Conservation (phyloP, 1,140 invertebrate genomes). For the Thaumatotibia leucotreta region DNA sequence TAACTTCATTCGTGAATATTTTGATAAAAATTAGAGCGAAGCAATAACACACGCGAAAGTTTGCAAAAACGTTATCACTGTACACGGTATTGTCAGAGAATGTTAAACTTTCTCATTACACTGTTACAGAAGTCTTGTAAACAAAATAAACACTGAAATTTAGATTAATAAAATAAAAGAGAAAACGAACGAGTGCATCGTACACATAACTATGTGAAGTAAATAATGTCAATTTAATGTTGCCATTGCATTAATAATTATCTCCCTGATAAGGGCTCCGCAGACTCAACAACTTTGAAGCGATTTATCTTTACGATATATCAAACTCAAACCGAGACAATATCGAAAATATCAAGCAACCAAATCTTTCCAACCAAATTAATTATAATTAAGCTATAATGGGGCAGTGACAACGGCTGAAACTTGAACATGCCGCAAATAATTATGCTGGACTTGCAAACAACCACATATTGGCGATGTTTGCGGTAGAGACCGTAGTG, state of each 20-base stretch:
- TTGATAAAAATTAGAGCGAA: background rate
- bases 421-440: no score
- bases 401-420: no score
- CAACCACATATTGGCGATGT: no score
- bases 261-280: background rate
- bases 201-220: background rate
- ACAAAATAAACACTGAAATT: background rate
- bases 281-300: no score
- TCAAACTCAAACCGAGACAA: no score
- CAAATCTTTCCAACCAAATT: no score
- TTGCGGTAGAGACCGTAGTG: no score
- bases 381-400: no score
- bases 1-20: background rate
- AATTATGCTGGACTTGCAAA: no score
- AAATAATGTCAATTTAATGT: background rate
- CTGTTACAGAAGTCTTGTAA: background rate
- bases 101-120: background rate
- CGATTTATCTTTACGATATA: no score
- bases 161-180: background rate
- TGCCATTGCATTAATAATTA: background rate
- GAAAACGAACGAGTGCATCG: background rate
- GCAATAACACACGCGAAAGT: background rate
- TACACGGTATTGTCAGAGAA: background rate
- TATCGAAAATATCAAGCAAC: no score
- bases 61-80: background rate